phyloP scores from a whole-genome alignment of 1,140 invertebrate genomes.

The Drosophila kanapiae region DNA sequence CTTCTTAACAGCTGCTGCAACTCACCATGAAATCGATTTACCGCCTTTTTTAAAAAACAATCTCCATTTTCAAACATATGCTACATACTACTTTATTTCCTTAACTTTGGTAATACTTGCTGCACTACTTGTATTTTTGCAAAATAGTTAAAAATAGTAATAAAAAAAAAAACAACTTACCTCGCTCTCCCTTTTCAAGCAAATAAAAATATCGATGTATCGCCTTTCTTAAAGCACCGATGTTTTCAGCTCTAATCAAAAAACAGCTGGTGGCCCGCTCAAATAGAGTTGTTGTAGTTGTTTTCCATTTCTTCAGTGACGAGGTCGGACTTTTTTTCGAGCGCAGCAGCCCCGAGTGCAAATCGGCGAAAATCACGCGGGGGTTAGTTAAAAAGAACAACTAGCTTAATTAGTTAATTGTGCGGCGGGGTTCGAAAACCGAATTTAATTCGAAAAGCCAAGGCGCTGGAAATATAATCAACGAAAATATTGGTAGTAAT shows the following conservation, averaged over 20 bases:
- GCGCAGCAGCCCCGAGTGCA: constrained; percentile 6
- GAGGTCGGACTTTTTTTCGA: constrained; percentile 11
- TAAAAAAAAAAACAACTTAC: no score
- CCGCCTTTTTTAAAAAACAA: no score
- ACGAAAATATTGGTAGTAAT: constrained; percentile 11
- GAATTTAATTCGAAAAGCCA: constrained; percentile 28
- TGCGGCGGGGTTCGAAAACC: background rate
- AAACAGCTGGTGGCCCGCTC: constrained; percentile 17
- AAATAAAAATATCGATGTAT: no score
- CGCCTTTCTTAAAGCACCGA: background rate
- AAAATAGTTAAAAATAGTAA: no score
- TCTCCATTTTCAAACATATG: no score
- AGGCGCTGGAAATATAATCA: background rate
- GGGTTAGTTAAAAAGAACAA: constrained; percentile 12
- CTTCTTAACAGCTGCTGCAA: no score
- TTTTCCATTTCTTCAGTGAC: constrained; percentile 32
- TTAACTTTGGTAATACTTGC: no score
- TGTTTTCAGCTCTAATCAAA: background rate
- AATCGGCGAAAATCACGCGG: constrained; percentile 16
- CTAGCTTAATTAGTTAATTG: constrained; percentile 29
- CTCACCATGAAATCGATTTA: no score
- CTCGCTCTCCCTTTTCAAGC: no score
- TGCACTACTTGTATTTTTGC: no score
- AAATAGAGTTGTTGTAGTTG: constrained; percentile 20
- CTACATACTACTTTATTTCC: no score